Conservation (phyloP, 2,797 vertebrate genomes). For the Danio albolineatus region DNA sequence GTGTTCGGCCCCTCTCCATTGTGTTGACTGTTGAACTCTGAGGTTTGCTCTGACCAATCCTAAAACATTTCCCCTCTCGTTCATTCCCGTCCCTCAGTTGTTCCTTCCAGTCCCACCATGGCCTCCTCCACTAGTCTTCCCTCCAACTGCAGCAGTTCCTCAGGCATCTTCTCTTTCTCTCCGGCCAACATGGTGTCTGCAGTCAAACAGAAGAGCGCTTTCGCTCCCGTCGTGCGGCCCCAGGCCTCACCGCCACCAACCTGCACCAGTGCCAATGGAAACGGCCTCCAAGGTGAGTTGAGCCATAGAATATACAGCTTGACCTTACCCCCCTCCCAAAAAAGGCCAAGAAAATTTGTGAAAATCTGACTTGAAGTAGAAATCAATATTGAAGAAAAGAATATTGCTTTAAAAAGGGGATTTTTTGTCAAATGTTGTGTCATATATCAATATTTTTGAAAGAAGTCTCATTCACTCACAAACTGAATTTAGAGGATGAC, state of each 20-base stretch:
- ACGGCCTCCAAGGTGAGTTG: slow-evolving; percentile 96
- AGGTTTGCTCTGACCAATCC: slow-evolving; percentile 69
- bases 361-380: background rate
- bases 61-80: slow-evolving; percentile 68
- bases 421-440: too few species aligned
- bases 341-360: background rate
- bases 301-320: slow-evolving; percentile 68
- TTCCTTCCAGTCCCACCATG: slow-evolving; percentile 98
- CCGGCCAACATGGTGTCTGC: slow-evolving; percentile 99
- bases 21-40: slow-evolving; percentile 59
- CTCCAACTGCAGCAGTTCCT: slow-evolving; percentile 97
- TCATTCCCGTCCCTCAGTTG: slow-evolving; percentile 85
- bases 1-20: slow-evolving; percentile 64
- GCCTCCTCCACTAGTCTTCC: slow-evolving; percentile 96
- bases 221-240: slow-evolving; percentile 96
- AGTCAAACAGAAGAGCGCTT: slow-evolving; percentile 99
- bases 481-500: too few species aligned
- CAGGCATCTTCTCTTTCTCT: slow-evolving; percentile 98
- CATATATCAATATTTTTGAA: too few species aligned
- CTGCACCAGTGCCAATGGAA: slow-evolving; percentile 96
- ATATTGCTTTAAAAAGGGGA: too few species aligned
- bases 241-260: slow-evolving; percentile 95
- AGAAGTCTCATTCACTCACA: too few species aligned
- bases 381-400: too few species aligned
- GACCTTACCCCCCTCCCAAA: background rate